Percentiles rank a stretch among this genome's conserved stretches.
Evolutionary conservation across 2,888 invertebrate genomes (phyloP).

Genomic region (Steromphala cineraria): DNA sequence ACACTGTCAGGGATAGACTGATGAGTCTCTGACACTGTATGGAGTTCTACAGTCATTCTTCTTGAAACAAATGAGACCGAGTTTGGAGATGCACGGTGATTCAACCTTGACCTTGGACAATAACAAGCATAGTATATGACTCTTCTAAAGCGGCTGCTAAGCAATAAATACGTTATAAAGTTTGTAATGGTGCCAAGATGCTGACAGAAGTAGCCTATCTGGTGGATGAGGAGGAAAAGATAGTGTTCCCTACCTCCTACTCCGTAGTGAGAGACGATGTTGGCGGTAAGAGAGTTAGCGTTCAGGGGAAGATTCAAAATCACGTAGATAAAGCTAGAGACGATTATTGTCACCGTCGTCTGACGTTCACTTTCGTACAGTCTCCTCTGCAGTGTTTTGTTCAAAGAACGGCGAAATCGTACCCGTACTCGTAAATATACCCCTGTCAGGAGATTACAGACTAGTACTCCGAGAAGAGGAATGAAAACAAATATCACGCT

Average conservation of each 20-base stretch:
- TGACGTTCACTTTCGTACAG: neutral
- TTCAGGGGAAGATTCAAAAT: constrained; percentile 4
- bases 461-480: neutral
- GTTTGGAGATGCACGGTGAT: too few species aligned
- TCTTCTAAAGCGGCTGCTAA: neutral
- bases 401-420: neutral
- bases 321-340: constrained; percentile 17
- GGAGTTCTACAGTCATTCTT: too few species aligned
- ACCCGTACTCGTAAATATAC: neutral
- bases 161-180: constrained; percentile 2
- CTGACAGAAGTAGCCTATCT: neutral
- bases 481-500: constrained; percentile 5
- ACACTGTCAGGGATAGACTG: too few species aligned
- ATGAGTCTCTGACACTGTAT: too few species aligned
- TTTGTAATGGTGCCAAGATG: neutral
- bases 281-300: neutral
- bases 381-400: neutral
- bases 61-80: too few species aligned
- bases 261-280: neutral
- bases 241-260: neutral
- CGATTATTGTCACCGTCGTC: constrained; percentile 5
- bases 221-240: neutral
- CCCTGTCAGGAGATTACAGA: neutral
- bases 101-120: too few species aligned
- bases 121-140: neutral